Base-by-base conservation (phyloP, 30 jellyfish, hydroid and myxozoan species). In the Calvadosia cruxmelitensis region DNA sequence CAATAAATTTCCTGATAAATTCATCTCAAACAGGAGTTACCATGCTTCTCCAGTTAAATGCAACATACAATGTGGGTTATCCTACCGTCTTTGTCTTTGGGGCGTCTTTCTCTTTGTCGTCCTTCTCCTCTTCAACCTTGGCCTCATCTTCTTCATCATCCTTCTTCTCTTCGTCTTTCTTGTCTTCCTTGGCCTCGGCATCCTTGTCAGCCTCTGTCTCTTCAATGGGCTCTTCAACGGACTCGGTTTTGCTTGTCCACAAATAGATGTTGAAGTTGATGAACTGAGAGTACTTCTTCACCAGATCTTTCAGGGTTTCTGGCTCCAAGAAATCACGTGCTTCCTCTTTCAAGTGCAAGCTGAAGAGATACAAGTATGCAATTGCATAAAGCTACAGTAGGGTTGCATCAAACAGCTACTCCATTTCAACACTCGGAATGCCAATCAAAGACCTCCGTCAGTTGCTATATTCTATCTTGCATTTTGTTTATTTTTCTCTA, bases 271-370 rank as follows among this genome's bases (percentile, higher is more conserved):
- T 84, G 84, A 84, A 93, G 81, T 78, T 84, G 94, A 93, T 93
- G 77, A 93, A 93, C 34, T 93, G 96, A 32, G 96, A 84, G 42
- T 93, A 93, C 53, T 93, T 93, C 87, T 81, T 84, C 63, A 93
- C 76, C 70, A 93, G 74, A 81, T 85, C 94, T 20, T 69, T 68
- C 65, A 93, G 66, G 30, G 96, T 93, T 25, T 78, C 75, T 31
- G 77, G 92, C 67, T 93, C 96, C 79, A 93, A 76, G 72, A 72
- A 93, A 52, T 93, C 99, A 50, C 94, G 82, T 29, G 99, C 96
- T 50, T 93, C 96, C 67, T 93, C 96, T 67, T 93, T 93, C 84
- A 93, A 65, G 72, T 93, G 85, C 34, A 93, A 67, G 33, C 95
- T 88, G 53, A 16, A 84, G 1, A 27, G n/a, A n/a, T n/a, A n/a